phyloP scores from a whole-genome alignment of 1,140 invertebrate species.

The Aphelinus certus region DNA sequence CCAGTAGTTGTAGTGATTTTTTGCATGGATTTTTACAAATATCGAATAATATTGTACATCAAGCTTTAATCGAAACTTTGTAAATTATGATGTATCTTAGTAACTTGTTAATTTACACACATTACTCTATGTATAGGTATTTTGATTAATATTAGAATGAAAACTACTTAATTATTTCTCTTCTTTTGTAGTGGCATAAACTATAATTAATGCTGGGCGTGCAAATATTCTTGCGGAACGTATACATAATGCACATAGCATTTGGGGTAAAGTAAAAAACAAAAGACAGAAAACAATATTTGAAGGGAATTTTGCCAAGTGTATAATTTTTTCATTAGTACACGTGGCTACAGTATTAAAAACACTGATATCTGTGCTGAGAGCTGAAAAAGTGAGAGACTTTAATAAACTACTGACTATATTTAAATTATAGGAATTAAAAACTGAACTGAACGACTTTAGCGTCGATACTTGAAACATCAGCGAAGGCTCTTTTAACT shows the following conservation, averaged over 20 bases:
- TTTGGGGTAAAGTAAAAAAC: slow-evolving; percentile 26
- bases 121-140: slow-evolving; percentile 39
- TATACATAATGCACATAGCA: slow-evolving; percentile 43
- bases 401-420: slow-evolving; percentile 28
- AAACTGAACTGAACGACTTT: slow-evolving; percentile 1
- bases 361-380: slow-evolving; percentile 41
- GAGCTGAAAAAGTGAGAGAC: slow-evolving; percentile 40
- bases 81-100: slow-evolving; percentile 40
- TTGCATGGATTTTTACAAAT: slow-evolving; percentile 54
- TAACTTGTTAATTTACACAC: slow-evolving; percentile 32
- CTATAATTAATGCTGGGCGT: slow-evolving; percentile 34
- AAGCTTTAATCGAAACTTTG: slow-evolving; percentile 45
- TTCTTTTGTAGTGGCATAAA: slow-evolving; percentile 28
- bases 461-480: slow-evolving; percentile 17
- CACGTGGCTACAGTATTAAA: slow-evolving; percentile 46
- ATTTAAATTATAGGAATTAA: slow-evolving; percentile 21
- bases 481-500: slow-evolving; percentile 10
- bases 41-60: slow-evolving; percentile 50
- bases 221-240: slow-evolving; percentile 43
- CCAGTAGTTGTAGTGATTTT: slow-evolving; percentile 47
- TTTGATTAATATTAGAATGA: slow-evolving; percentile 26
- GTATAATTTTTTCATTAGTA: slow-evolving; percentile 23
- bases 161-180: neutral
- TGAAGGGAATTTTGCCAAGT: slow-evolving; percentile 28
- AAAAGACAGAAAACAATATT: slow-evolving; percentile 7